Evolutionary conservation across 2,113 vertebrate species (phyloP).

Genomic region (Sakesphorus luctuosus): DNA sequence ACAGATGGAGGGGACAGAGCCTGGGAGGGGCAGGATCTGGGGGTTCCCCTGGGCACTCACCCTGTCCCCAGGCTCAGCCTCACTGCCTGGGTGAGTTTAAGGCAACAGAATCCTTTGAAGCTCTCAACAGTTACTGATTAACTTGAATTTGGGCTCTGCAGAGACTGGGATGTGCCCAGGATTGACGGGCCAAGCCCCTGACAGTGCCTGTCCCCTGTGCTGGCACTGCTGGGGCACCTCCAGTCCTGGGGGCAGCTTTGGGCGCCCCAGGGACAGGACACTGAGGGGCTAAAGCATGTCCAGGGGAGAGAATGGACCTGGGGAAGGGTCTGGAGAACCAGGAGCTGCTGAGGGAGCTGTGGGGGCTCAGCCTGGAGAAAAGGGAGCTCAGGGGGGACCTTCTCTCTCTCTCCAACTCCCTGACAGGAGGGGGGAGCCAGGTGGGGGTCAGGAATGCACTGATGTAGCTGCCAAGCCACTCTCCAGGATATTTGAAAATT

Average conservation of each 20-base stretch:
- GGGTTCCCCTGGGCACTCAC: background rate
- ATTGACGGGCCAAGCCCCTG: background rate
- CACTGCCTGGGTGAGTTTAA: background rate
- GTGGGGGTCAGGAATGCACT: background rate
- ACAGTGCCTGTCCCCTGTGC: background rate
- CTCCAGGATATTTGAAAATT: background rate
- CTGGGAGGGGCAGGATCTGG: background rate
- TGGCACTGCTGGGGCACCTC: background rate
- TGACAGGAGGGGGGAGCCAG: background rate
- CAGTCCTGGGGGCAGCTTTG: background rate
- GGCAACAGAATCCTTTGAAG: background rate
- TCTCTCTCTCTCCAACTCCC: background rate
- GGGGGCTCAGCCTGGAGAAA: background rate
- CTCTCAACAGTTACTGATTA: background rate
- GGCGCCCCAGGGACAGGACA: background rate
- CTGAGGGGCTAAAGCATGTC: background rate
- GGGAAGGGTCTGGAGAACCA: background rate
- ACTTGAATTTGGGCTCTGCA: background rate
- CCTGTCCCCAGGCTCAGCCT: background rate
- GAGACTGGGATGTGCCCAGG: background rate
- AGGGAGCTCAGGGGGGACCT: background rate
- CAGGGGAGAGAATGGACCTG: background rate
- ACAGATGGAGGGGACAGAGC: background rate
- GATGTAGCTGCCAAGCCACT: background rate
- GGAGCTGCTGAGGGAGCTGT: background rate